Evolutionary conservation across 2,888 invertebrate species (phyloP).

Genomic region (Acheta domesticus): DNA sequence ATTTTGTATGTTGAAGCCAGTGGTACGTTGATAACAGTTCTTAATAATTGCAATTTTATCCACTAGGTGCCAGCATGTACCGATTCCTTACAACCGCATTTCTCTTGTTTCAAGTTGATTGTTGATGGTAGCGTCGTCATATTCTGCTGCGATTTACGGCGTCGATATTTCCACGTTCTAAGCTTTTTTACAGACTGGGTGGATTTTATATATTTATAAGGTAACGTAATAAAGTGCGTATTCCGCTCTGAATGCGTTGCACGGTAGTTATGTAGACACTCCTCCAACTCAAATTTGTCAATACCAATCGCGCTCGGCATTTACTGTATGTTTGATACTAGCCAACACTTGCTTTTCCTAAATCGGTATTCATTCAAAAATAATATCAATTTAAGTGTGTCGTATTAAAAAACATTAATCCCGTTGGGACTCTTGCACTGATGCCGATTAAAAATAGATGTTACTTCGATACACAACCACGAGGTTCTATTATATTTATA

Average conservation of each 20-base stretch:
- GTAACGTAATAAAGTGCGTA: neutral
- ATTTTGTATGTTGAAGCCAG: too few species aligned
- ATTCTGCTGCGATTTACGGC: neutral
- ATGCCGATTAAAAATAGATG: too few species aligned
- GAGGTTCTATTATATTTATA: neutral
- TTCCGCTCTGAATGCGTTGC: neutral
- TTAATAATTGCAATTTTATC: neutral
- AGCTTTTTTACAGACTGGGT: neutral
- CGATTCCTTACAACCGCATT: neutral
- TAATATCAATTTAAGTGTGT: too few species aligned
- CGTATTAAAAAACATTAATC: too few species aligned
- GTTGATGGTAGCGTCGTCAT: conserved; percentile 7
- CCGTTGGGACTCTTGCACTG: too few species aligned
- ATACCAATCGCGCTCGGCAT: too few species aligned
- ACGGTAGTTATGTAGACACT: neutral
- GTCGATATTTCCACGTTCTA: neutral
- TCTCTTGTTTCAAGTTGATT: conserved; percentile 18
- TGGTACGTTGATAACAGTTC: too few species aligned
- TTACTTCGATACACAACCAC: neutral
- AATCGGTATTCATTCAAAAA: too few species aligned
- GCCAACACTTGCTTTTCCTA: too few species aligned
- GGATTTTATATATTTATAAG: neutral
- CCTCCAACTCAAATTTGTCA: too few species aligned
- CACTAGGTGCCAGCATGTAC: neutral
- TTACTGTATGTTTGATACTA: too few species aligned